Conservation (phyloP, 2,888 invertebrate genomes). For the Halocaridina rubra region DNA sequence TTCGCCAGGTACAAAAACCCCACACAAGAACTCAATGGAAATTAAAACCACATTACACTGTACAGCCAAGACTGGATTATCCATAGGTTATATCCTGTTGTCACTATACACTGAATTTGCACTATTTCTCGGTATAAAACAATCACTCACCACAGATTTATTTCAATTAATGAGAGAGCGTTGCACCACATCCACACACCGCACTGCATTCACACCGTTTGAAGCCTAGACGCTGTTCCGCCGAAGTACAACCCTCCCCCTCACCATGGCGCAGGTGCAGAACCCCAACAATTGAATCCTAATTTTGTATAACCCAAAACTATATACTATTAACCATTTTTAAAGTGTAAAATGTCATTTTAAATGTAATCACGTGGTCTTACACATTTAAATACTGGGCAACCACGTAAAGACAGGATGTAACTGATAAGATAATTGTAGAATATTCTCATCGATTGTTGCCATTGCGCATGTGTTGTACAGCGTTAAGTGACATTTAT, state of each 20-base stretch:
- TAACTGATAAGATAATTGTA: constrained; percentile 43
- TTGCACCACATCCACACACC: constrained; percentile 40
- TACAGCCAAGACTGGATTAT: neutral
- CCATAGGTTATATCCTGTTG: neutral
- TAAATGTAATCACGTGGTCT: constrained; percentile 6
- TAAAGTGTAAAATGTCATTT: neutral
- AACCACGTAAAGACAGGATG: constrained; percentile 32
- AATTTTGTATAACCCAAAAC: too few relatives aligned
- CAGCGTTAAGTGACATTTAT: neutral
- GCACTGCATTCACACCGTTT: constrained; percentile 53
- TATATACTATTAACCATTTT: too few relatives aligned
- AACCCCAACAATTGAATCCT: neutral
- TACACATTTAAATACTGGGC: neutral
- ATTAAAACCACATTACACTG: constrained; percentile 1
- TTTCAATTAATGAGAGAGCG: constrained; percentile 35
- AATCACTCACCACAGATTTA: constrained; percentile 44
- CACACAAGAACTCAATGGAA: too few relatives aligned
- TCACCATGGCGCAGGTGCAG: constrained; percentile 48
- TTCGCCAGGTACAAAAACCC: constrained; percentile 32
- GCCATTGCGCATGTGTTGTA: constrained; percentile 50
- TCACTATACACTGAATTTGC: neutral
- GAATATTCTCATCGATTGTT: constrained; percentile 54
- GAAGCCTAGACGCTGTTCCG: constrained; percentile 41
- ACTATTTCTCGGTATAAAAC: neutral
- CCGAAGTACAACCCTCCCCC: constrained; percentile 14